Conservation (phyloP, 2,797 vertebrate genomes). For the Propithecus deckenii region DNA sequence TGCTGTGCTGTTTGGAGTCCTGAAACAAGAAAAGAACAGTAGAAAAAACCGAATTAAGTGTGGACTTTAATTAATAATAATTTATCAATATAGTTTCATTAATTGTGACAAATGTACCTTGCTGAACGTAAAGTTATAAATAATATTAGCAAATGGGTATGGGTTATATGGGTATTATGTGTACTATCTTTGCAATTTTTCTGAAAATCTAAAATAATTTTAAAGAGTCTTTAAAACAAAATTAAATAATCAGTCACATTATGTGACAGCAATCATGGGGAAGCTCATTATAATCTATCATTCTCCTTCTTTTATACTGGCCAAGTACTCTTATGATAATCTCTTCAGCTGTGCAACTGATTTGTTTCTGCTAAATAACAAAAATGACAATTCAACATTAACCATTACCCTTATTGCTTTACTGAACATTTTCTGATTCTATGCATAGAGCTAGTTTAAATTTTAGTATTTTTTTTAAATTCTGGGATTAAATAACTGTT, state of each 20-base stretch:
- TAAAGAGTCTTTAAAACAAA: background rate
- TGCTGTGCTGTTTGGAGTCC: background rate
- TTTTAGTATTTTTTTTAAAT: background rate
- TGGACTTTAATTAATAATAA: background rate
- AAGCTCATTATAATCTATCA: background rate
- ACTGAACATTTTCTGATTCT: background rate
- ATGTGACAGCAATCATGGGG: background rate
- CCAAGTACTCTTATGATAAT: background rate
- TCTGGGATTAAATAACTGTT: background rate
- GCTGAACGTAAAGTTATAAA: background rate
- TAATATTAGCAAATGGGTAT: background rate
- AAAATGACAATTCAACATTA: background rate
- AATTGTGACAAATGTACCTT: background rate
- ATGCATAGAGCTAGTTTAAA: background rate
- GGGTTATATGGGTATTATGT: background rate
- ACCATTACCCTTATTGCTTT: background rate
- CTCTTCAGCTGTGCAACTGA: background rate
- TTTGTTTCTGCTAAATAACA: background rate
- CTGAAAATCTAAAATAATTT: background rate
- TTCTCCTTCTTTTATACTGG: background rate
- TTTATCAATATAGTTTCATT: background rate
- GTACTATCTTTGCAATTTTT: background rate
- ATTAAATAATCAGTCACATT: background rate
- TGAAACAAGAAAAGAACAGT: background rate
- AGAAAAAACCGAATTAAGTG: background rate